Evolutionary conservation across 1,140 invertebrate genomes (phyloP).

Genomic region (Panonychus citri): DNA sequence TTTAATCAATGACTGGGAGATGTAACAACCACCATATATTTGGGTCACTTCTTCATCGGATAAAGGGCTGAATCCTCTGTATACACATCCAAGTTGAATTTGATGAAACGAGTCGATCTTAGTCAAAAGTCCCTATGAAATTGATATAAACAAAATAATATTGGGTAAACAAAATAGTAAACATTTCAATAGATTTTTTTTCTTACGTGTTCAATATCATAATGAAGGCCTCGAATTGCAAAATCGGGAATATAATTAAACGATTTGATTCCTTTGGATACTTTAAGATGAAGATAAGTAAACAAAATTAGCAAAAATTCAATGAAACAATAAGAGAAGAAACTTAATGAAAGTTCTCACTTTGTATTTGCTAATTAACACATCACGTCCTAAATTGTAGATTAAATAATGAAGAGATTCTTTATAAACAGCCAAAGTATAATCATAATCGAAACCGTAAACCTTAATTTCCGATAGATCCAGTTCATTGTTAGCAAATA

Average conservation of each 20-base stretch:
- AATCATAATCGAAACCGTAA: slow-evolving; percentile 97
- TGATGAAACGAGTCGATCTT: slow-evolving; percentile 90
- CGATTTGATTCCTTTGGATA: slow-evolving; percentile 61
- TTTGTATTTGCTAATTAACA: slow-evolving; percentile 64
- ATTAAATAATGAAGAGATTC: slow-evolving; percentile 67
- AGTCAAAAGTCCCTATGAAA: slow-evolving; percentile 47
- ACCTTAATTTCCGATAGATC: slow-evolving; percentile 72
- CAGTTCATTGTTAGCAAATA: slow-evolving; percentile 93
- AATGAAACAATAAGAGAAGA: too few relatives aligned
- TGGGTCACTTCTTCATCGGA: slow-evolving; percentile 58
- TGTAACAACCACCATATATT: slow-evolving; percentile 45
- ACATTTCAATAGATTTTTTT: background rate
- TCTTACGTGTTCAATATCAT: slow-evolving; percentile 63
- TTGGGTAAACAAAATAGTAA: too few relatives aligned
- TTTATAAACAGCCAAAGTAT: slow-evolving; percentile 87
- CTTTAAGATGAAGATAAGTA: slow-evolving; percentile 24
- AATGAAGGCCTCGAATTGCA: slow-evolving; percentile 78
- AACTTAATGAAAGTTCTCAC: slow-evolving; percentile 30
- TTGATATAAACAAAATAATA: slow-evolving; percentile 9
- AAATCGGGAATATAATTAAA: slow-evolving; percentile 68
- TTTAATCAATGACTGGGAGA: slow-evolving; percentile 4
- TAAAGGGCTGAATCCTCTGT: slow-evolving; percentile 48
- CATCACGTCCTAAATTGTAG: slow-evolving; percentile 67
- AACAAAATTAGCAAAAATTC: background rate
- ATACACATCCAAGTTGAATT: slow-evolving; percentile 86